A percentile compares a stretch with the other conserved stretches of the same genome.
Conservation (phyloP, 92 coral and sea anemone species). For the Heliopora coerulea region DNA sequence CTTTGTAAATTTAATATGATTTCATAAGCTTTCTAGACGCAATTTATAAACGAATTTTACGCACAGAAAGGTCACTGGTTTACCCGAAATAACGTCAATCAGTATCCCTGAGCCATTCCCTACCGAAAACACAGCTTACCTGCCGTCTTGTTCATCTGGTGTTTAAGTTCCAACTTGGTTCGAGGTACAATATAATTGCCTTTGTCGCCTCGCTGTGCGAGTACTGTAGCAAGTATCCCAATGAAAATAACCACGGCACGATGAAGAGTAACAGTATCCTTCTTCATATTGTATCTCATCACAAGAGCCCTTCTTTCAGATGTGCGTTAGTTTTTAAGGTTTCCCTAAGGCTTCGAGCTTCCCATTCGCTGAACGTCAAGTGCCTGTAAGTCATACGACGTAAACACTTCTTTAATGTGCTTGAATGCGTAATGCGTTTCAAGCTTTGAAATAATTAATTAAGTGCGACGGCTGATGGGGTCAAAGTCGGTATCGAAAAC, state of each 20-base stretch:
- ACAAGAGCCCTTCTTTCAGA: not conserved
- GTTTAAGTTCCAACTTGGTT: conserved; percentile 1
- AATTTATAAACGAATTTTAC: not conserved
- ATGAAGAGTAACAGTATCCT: not conserved
- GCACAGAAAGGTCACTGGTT: not conserved
- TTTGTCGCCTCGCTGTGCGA: conserved; percentile 24
- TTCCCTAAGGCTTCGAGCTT: not conserved
- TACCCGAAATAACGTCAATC: not conserved
- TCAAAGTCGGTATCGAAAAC: conserved; percentile 22
- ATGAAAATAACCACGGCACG: conserved; percentile 6
- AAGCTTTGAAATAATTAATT: conserved; percentile 45
- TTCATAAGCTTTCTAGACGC: not conserved
- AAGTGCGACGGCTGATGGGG: conserved; percentile 42
- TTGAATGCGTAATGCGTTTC: conserved; percentile 42
- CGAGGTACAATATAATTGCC: conserved; percentile 40
- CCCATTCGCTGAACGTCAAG: conserved; percentile 36
- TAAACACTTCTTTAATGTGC: conserved; percentile 39
- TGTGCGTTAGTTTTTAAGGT: not conserved
- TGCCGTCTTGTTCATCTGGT: conserved; percentile 14
- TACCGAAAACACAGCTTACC: conserved; percentile 11
- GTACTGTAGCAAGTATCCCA: not conserved
- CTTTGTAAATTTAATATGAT: not conserved
- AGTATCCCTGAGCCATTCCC: not conserved
- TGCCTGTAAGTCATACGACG: conserved; percentile 15
- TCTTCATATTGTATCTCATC: conserved; percentile 28